Base-by-base conservation (phyloP, 2,888 invertebrate genomes). In the Ophion ellenae region DNA sequence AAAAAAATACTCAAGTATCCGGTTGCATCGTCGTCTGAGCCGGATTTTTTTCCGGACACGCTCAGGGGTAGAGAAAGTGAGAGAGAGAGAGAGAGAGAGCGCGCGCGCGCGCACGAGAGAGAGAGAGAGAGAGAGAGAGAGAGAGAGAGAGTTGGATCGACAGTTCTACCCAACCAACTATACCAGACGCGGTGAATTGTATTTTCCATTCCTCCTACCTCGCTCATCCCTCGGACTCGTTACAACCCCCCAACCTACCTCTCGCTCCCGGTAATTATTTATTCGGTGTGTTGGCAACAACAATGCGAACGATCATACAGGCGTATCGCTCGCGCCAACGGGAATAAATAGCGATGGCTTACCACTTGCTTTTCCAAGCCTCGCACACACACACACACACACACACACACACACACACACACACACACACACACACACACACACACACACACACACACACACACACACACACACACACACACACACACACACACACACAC, bases 281-380 rank as follows among this genome's bases (percentile, higher is more conserved):
- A 86, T 86, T 83, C 80, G 85, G 67, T 70, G 61, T 81, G 78
- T 67, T 77, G 83, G 76, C 83, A 82, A 80, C 76, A 80, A 76
- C 86, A 84, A 85, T 77, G 79, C 73, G 82, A 28, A 77, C 53
- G 80, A 86, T 83, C 80, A 66, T 71, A 74, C 59, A 81, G 66
- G 64, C 77, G 57, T 70, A 79, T 73, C 61, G 76, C 73, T 76
- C 63, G 64, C 57, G 71, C 83, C 73, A 80, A 32, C 67, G 73
- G 71, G 85, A 86, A 83, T 83, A 86, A 83, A 86, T 86, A 80
- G 83, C 73, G 73, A 81, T 74, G 83, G 85, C 83, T 80, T 73
- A 86, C 85, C 83, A 74, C 66, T 79, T 67, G 85, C 61, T 83
- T 73, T 61, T 47, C 63, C 53, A 32, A 47, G 45, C 47, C 71